Evolutionary conservation across 2,797 vertebrate genomes (phyloP), one percentile per base, ranked within the genome.

Genomic region (Sebastolobus alascanus): DNA sequence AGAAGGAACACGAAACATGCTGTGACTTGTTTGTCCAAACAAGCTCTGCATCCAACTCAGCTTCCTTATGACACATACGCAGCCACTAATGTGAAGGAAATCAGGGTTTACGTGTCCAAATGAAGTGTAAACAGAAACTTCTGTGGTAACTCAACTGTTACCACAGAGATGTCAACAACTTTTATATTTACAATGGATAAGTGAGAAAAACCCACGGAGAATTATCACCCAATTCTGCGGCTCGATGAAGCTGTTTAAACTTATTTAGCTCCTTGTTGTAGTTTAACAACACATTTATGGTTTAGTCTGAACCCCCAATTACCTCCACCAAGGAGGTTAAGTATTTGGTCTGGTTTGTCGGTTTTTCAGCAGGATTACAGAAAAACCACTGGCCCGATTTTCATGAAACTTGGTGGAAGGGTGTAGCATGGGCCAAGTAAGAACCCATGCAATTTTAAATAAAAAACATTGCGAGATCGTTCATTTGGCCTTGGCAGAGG

Each of bases 81-180:
- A 80, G 29, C n/a, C 59, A 56, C 8, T 5, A 22, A 56, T 50
- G 29, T 27, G 33, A n/a, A 52, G 46, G 33, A 58, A 64, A 67
- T 27, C 16, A 74, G 0, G 5, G 8, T 68, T 77, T 50, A 1
- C 4, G 33, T 46, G 31, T n/a, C 5, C 20, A 67, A 52, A 35
- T 13, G 22, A 81, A 75, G n/a, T 6, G n/a, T 29, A 29, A 74
- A 79, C 69, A 74, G 60, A 69, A 69, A 77, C 22, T 0, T 74
- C 27, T 56, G n/a, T 3, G n/a, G 10, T 63, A 33, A 59, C 33
- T 10, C 22, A 6, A 29, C 40, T 9, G 40, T 40, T 14, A 6
- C 54, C 1, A 37, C 38, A 52, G 10, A 3, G 29, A 33, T 31
- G 56, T 38, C 14, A 27, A 11, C 16, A 11, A 55, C 8, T 22